Evolutionary conservation across 2,797 vertebrate genomes (phyloP).

Genomic region (Scarus forsteni): DNA sequence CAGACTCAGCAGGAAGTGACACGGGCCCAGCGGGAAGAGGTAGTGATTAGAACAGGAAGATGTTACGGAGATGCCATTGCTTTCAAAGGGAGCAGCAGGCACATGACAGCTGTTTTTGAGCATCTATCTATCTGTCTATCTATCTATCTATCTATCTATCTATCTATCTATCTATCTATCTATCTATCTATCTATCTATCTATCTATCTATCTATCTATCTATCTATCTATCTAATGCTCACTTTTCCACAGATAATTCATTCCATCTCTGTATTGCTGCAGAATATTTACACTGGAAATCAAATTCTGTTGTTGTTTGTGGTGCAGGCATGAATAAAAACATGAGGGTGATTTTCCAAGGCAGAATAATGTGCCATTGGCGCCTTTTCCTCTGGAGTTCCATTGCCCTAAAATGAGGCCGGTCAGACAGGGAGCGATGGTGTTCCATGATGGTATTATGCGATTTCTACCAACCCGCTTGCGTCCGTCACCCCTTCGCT

Average conservation of each 20-base stretch:
- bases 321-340: conserved; percentile 81
- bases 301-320: conserved; percentile 82
- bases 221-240: conserved; percentile 43
- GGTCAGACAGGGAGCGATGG: conserved; percentile 74
- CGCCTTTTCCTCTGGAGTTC: conserved; percentile 68
- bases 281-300: conserved; percentile 80
- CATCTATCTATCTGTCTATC: conserved; percentile 1
- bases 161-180: conserved; percentile 12
- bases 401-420: conserved; percentile 80
- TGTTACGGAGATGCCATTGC: conserved; percentile 68
- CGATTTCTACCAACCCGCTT: conserved; percentile 61
- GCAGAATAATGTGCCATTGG: conserved; percentile 77
- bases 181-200: conserved; percentile 10
- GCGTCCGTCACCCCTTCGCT: conserved; percentile 46
- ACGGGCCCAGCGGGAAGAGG: conserved; percentile 70
- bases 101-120: conserved; percentile 28
- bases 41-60: conserved; percentile 69
- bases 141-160: neutral
- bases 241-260: conserved; percentile 73
- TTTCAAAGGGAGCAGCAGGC: conserved; percentile 54
- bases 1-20: conserved; percentile 74
- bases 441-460: conserved; percentile 71
- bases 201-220: conserved; percentile 29
- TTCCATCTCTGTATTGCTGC: conserved; percentile 67
- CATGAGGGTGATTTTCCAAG: conserved; percentile 78